phyloP scores from a whole-genome alignment of 2,113 vertebrate species.

The Cromileptes altivelis region DNA sequence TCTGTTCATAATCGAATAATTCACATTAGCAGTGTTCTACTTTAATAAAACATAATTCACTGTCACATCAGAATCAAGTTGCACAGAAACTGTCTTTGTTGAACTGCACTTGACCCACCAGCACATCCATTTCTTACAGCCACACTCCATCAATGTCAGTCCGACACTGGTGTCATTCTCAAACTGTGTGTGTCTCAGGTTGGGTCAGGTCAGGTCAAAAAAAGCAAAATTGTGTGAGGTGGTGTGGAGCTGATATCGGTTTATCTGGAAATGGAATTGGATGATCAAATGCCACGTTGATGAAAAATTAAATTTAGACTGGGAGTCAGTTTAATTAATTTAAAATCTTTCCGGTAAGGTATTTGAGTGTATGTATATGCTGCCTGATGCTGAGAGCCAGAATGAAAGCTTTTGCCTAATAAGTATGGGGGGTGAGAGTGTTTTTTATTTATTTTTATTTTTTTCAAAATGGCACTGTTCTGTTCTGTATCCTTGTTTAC shows the following conservation, averaged over 20 bases:
- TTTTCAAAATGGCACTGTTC: background rate
- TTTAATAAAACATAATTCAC: slow-evolving; percentile 24
- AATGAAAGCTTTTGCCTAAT: background rate
- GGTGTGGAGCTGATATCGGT: background rate
- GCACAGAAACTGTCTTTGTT: background rate
- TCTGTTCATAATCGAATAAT: slow-evolving; percentile 24
- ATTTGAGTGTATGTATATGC: background rate
- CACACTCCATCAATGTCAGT: slow-evolving; percentile 9
- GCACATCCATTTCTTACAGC: background rate
- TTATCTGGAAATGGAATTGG: background rate
- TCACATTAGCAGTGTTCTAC: slow-evolving; percentile 15
- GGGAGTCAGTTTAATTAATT: background rate
- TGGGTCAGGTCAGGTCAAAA: slow-evolving; percentile 20
- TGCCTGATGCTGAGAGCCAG: background rate
- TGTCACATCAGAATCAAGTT: slow-evolving; percentile 4
- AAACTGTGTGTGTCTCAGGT: background rate
- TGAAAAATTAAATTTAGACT: background rate
- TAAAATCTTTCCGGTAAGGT: background rate
- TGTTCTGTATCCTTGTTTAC: background rate
- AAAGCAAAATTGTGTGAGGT: background rate
- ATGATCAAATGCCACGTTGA: background rate
- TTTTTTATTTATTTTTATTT: background rate
- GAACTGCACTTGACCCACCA: slow-evolving; percentile 27
- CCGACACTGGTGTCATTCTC: background rate
- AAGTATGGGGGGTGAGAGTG: background rate